Evolutionary conservation across 2,888 invertebrate genomes (phyloP).

Genomic region (Drosophila putrida): DNA sequence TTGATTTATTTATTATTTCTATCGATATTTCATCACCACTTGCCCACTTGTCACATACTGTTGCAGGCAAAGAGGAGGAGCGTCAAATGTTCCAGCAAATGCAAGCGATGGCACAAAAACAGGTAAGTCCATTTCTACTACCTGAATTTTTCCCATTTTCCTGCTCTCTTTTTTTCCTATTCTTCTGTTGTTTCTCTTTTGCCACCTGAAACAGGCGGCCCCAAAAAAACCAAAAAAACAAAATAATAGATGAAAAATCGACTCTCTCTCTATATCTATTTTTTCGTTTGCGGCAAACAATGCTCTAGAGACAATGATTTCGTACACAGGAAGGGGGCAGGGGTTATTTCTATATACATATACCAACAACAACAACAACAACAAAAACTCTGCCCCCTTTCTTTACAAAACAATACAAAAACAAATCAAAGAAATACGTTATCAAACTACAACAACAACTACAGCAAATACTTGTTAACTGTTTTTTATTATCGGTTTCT

Average conservation of each 20-base stretch:
- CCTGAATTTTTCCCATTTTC: not conserved
- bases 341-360: conserved; percentile 7
- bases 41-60: not conserved
- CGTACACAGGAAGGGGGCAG: conserved; percentile 56
- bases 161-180: conserved; percentile 5
- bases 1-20: too few relatives aligned
- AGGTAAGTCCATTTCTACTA: conserved; percentile 88
- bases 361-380: conserved; percentile 25
- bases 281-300: conserved; percentile 69
- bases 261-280: conserved; percentile 37
- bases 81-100: conserved; percentile 98
- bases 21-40: too few relatives aligned
- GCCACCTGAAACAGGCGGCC: conserved; percentile 29
- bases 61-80: conserved; percentile 96
- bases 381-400: conserved; percentile 19
- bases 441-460: conserved; percentile 32
- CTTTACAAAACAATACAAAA: conserved; percentile 23
- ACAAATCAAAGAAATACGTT: conserved; percentile 50
- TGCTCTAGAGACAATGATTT: conserved; percentile 82
- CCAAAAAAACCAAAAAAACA: conserved; percentile 13
- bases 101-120: conserved; percentile 98
- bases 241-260: conserved; percentile 8
- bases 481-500: conserved; percentile 17
- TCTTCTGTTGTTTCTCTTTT: conserved; percentile 11
- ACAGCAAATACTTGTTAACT: conserved; percentile 28